These are phyloP conservation scores for Chiroxiphia lanceolata DNA, from an alignment of 2,797 vertebrate genomes.

Conservation along the genomic window DNA sequence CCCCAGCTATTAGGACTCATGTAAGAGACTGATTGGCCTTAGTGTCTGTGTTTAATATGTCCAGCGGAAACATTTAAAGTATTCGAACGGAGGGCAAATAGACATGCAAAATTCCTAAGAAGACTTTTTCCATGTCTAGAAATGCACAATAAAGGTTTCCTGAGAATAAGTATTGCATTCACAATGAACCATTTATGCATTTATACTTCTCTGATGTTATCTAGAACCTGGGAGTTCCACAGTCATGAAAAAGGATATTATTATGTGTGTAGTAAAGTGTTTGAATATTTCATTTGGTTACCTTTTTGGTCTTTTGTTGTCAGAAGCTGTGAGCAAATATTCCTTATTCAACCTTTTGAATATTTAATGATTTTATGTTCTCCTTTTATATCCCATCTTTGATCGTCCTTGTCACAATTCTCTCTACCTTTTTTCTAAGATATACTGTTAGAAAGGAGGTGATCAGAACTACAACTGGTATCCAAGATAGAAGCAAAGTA, in stretches of 20 bases:
- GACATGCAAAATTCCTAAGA: not conserved
- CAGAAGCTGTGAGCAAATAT: not conserved
- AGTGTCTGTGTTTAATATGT: not conserved
- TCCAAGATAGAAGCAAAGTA: not conserved
- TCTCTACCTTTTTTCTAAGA: not conserved
- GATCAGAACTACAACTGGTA: not conserved
- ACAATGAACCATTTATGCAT: not conserved
- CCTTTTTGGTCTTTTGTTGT: not conserved
- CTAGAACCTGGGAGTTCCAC: not conserved
- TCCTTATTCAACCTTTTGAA: constrained; percentile 2
- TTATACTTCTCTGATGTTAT: not conserved
- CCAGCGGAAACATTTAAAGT: not conserved
- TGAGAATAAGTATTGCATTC: not conserved
- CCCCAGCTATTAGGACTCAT: not conserved
- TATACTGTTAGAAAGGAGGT: not conserved
- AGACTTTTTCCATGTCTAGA: not conserved
- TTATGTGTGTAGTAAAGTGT: not conserved
- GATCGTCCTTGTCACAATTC: not conserved
- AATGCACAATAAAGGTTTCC: not conserved
- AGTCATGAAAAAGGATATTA: not conserved
- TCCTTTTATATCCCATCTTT: not conserved
- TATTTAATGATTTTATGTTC: constrained; percentile 6
- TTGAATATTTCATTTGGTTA: constrained; percentile 34
- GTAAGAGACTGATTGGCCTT: not conserved
- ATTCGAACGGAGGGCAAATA: not conserved